Evolutionary conservation across 2,888 invertebrate genomes (phyloP), one percentile per base, ranked within the genome.

Genomic region (Scaptomyza polygonia): DNA sequence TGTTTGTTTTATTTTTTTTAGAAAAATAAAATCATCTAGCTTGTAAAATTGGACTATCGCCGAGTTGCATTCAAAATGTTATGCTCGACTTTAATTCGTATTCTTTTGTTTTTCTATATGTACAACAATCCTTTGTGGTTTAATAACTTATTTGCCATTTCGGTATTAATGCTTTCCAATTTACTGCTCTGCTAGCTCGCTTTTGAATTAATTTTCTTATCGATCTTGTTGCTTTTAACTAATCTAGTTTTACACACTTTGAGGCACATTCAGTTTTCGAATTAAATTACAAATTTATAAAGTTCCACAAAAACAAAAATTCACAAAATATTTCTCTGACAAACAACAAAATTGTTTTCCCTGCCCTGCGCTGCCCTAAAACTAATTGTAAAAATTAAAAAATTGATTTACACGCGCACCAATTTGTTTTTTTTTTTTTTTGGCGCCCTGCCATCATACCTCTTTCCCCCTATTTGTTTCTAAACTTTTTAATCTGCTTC

Each of bases 181-280:
- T 36, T 36, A 29, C 27, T 44, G 36, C 49, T 25, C 36, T 34
- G 49, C n/a, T 18, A 7, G 34, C 36, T 51, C 14, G 25, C 49
- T 25, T 12, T 14, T 48, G 18, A 11, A 3, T 53, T 57, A 16
- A 43, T 25, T 59, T 27, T 29, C 44, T 32, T 40, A 30, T 14
- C 25, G 29, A 58, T 61, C 25, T 42, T 39, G 29, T 53, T 52
- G 57, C 72, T 54, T 54, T 58, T 61, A 73, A 45, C 57, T 79
- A 72, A 69, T 59, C 65, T 79, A 83, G 57, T 64, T 67, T 57
- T 68, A 82, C 72, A 70, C 75, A 82, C 65, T 81, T 84, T 88
- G 86, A 85, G 85, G 85, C 85, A 85, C 85, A 85, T 88, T 88
- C 87, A 85, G 88, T 85, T 82, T 77, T 77, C n/a, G 66, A 85